Conservation (phyloP, 2,113 vertebrate species). For the Limanda limanda region DNA sequence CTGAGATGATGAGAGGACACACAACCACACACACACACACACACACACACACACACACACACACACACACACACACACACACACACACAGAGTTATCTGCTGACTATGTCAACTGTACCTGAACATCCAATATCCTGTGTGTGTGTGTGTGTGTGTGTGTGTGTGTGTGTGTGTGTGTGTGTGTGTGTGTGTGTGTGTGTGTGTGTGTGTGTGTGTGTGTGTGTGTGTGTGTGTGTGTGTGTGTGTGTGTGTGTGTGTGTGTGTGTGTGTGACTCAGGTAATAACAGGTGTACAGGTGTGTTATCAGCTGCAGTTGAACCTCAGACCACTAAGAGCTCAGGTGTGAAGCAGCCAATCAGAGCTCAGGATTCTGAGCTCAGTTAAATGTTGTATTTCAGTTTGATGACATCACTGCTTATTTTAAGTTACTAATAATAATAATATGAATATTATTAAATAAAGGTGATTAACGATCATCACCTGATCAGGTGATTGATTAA, state of each 20-base stretch:
- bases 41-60: constrained; percentile 10
- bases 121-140: no score
- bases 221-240: constrained; percentile 1
- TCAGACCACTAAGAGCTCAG: constrained; percentile 34
- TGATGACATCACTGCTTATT: background rate
- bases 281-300: constrained; percentile 53
- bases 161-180: no score
- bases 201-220: constrained; percentile 17
- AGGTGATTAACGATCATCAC: no score
- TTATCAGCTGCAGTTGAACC: constrained; percentile 34
- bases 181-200: constrained; percentile 1
- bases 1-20: constrained; percentile 42
- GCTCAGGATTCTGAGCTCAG: background rate
- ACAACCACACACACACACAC: constrained; percentile 21
- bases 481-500: no score
- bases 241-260: no score
- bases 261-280: constrained; percentile 30
- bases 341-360: background rate
- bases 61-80: constrained; percentile 17
- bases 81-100: constrained; percentile 3
- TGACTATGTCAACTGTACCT: background rate
- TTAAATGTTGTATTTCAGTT: background rate
- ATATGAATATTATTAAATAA: no score
- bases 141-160: constrained; percentile 5
- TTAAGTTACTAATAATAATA: no score